Base-by-base conservation (phyloP, 2,113 vertebrate genomes). In the Pygoscelis adeliae region DNA sequence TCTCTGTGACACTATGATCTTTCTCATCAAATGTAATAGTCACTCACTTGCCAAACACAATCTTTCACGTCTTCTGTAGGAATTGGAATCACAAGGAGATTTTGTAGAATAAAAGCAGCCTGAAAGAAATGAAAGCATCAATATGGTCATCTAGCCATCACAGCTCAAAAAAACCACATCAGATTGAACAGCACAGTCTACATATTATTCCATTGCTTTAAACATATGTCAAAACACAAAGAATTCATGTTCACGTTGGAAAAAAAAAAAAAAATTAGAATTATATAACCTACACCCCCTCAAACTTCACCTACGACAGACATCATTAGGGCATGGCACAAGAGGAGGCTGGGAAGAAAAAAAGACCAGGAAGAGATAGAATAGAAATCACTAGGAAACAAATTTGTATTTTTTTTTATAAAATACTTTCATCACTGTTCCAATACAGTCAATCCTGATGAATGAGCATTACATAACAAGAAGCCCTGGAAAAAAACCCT, bases 71-170 rank as follows among this genome's bases (percentile, higher is more conserved):
- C 98, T 92, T 99, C 99, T 93, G 98, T 97, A 95, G 99, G 98
- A 98, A 99, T 98, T 72, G 99, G 99, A 97, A 99, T 99, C 93
- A 99, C 99, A 96, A 99, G 99, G 67, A 99, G 98, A 98, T 99
- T 99, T 96, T 99, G 99, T 90, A 99, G 98, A 98, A 99, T 99
- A 98, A 99, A 99, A 58, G 99, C 99, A 92, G 99, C 99, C 99
- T 99, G 94, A 96, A 97, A 87, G 96, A 98, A 97, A 92, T 32
- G 71, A 93, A 97, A 93, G 83, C 49, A 94, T 98, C 98, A 99
- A 98, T 93, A 98, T 97, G 98, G 98, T 98, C 98, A 98, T 97
- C 98, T 99, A 98, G 97, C 94, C 97, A 98, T 73, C 76, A 84
- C 47, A 87, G 52, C 61, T 89, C 70, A 93, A 84, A 92, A 82